Evolutionary conservation across 2,113 vertebrate genomes (phyloP), one percentile per base, ranked within the genome.

Genomic region (Chaetops frenatus): DNA sequence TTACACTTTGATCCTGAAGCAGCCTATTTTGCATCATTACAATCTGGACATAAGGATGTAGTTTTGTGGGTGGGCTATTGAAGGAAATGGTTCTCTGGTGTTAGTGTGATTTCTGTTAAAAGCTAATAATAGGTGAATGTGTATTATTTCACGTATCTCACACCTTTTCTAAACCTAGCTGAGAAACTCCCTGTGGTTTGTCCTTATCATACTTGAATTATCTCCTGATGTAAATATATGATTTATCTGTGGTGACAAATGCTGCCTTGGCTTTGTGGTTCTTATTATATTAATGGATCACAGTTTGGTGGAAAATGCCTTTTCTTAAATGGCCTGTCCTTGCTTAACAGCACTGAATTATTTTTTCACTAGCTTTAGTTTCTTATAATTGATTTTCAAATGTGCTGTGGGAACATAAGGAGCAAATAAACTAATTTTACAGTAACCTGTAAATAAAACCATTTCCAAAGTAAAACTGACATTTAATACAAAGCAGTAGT

Each of bases 371-470:
- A 56, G 48, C 53, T 67, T 82, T 67, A 50, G 21, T 58, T 90
- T 69, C 47, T 91, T 62, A 29, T 88, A 94, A 95, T 96, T 89
- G 92, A 87, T 73, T 96, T 95, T 72, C 53, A 78, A 69, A 71
- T 62, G 45, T 93, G 57, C 48, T 79, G 8, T 33, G 86, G 81
- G 78, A 96, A 90, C 42, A 36, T 72, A 78, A 92, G 73, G 51
- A 60, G 35, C 35, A 94, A 96, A 65, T 22, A 82, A 83, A 69
- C 54, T 86, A 44, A 81, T 97, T 96, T 88, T 86, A 83, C 67
- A 76, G 53, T 90, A 85, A 91, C 57, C 73, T 87, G 88, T 85
- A 95, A 95, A 94, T 92, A 94, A 96, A 96, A 92, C 35, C 3
- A 50, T 86, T 93, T 94, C 57, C 45, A 60, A 79, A 96, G 31